Conservation (phyloP, 2,797 vertebrate species). For the Rhynchonycteris naso region DNA sequence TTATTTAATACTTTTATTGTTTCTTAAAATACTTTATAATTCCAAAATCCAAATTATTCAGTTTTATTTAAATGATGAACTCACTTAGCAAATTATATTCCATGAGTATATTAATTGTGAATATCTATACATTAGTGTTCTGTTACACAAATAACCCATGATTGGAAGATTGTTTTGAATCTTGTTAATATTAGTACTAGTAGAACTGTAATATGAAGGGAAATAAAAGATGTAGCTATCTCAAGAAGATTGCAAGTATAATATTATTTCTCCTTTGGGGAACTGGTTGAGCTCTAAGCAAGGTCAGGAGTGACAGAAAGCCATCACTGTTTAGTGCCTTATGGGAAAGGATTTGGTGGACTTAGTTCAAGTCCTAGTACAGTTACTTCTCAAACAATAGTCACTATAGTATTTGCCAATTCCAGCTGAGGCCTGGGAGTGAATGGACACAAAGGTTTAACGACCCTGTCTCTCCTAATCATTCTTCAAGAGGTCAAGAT, state of each 20-base stretch:
- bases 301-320: constrained; percentile 51
- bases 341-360: not conserved
- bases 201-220: not conserved
- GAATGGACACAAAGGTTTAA: constrained; percentile 36
- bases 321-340: not conserved
- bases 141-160: not conserved
- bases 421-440: constrained; percentile 40
- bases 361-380: constrained; percentile 21
- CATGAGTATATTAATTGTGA: not conserved
- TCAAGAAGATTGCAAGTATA: not conserved
- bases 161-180: not conserved
- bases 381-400: constrained; percentile 37
- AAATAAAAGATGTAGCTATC: not conserved
- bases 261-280: not conserved
- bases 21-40: not conserved
- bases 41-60: not conserved
- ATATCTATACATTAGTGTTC: constrained; percentile 4
- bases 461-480: constrained; percentile 41
- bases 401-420: constrained; percentile 38
- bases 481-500: constrained; percentile 42
- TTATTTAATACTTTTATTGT: not conserved
- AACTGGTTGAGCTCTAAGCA: not conserved
- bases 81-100: not conserved
- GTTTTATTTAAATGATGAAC: not conserved
- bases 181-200: not conserved